Evolutionary conservation across 2,888 invertebrate genomes (phyloP).

Genomic region (Charanyca ferruginea): DNA sequence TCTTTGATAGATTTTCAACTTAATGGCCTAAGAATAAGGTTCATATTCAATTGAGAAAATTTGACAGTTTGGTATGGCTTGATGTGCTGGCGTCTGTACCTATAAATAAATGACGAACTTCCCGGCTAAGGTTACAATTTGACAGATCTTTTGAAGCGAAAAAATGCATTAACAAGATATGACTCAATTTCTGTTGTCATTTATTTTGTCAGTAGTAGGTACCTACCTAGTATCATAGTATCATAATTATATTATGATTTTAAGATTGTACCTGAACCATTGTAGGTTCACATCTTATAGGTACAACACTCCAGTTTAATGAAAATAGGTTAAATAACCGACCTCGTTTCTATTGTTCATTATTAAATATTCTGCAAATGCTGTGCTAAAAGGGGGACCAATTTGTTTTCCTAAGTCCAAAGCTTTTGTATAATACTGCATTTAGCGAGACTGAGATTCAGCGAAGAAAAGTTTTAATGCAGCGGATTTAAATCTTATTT

Average conservation of each 20-base stretch:
- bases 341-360: neutral
- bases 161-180: conserved; percentile 2
- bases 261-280: no score
- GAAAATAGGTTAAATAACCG: no score
- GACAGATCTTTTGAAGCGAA: neutral
- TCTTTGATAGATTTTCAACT: no score
- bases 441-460: conserved; percentile 1
- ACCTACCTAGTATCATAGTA: neutral
- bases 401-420: neutral
- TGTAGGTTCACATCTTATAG: no score
- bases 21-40: no score
- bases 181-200: neutral
- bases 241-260: no score
- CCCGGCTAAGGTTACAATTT: neutral
- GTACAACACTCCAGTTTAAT: no score
- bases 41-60: no score
- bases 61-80: no score
- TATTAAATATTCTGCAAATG: neutral
- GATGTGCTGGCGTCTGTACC: no score
- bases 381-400: neutral
- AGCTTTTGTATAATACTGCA: conserved; percentile 1
- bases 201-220: neutral
- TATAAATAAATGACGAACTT: neutral
- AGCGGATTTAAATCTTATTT: neutral
- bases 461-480: neutral